Percentiles rank a stretch among this genome's conserved stretches.
These are phyloP conservation scores for Auanema sp. DNA, from an alignment of 2,888 invertebrate genomes.

Conservation along the genomic window DNA sequence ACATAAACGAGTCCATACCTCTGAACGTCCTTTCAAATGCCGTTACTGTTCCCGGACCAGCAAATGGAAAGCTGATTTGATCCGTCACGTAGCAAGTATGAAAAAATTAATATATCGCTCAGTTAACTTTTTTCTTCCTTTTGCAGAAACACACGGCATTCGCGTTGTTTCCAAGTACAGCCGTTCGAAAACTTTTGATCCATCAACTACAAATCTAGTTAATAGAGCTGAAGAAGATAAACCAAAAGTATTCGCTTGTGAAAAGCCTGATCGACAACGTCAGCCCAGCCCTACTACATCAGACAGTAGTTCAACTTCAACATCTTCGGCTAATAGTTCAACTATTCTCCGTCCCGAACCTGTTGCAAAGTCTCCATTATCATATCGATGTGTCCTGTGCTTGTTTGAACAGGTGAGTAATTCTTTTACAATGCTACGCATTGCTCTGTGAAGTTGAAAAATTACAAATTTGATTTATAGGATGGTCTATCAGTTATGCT, in stretches of 20 bases:
- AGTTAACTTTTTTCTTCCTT: neutral
- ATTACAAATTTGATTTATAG: slow-evolving; percentile 21
- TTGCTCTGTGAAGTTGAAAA: neutral
- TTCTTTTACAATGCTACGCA: no score
- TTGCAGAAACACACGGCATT: slow-evolving; percentile 65
- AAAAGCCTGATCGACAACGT: neutral
- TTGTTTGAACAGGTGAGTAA: slow-evolving; percentile 36
- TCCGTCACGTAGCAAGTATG: slow-evolving; percentile 67
- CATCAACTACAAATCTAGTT: slow-evolving; percentile 6
- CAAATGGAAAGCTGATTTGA: slow-evolving; percentile 69
- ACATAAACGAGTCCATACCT: slow-evolving; percentile 67
- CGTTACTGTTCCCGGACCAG: slow-evolving; percentile 67
- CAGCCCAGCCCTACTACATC: neutral
- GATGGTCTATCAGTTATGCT: slow-evolving; percentile 50
- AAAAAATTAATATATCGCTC: slow-evolving; percentile 8
- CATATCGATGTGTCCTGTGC: slow-evolving; percentile 29
- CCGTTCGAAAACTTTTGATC: slow-evolving; percentile 61
- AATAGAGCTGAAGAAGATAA: slow-evolving; percentile 18
- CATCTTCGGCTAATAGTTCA: slow-evolving; percentile 1
- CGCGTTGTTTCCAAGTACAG: slow-evolving; percentile 64
- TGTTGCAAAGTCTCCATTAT: slow-evolving; percentile 10
- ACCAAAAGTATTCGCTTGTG: slow-evolving; percentile 17
- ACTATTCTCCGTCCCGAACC: slow-evolving; percentile 19
- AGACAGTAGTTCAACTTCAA: slow-evolving; percentile 2
- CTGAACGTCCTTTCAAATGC: slow-evolving; percentile 67